phyloP scores from a whole-genome alignment of 1,140 invertebrate genomes.

The Eciton burchellii region DNA sequence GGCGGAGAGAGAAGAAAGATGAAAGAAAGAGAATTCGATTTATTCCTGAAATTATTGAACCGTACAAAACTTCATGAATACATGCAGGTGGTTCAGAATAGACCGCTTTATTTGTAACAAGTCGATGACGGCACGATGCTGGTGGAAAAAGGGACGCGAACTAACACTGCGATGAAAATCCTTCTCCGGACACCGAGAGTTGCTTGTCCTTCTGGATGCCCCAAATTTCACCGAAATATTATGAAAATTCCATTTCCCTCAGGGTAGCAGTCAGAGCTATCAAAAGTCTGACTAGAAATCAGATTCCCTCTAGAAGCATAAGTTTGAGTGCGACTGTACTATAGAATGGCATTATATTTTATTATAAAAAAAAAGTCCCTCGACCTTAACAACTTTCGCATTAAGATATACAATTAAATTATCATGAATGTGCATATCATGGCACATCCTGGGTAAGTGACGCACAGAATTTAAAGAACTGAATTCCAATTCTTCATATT shows the following conservation, averaged over 20 bases:
- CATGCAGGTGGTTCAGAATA: conserved; percentile 40
- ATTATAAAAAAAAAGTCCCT: conserved; percentile 44
- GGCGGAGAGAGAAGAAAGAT: background rate
- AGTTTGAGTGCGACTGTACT: no score
- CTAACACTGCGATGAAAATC: conserved; percentile 27
- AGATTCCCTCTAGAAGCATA: no score
- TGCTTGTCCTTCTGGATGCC: conserved; percentile 38
- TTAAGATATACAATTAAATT: conserved; percentile 60
- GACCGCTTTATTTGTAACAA: conserved; percentile 29
- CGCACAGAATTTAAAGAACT: background rate
- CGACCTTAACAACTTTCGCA: conserved; percentile 47
- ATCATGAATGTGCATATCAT: conserved; percentile 3
- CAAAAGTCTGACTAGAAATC: no score
- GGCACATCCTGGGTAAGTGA: background rate
- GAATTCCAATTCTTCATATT: no score
- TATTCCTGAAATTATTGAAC: conserved; percentile 30
- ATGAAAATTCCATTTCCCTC: no score
- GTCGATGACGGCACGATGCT: background rate
- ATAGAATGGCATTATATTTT: no score
- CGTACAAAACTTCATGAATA: conserved; percentile 53
- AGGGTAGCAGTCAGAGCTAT: no score
- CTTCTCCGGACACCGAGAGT: background rate
- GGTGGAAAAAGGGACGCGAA: background rate
- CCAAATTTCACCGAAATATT: conserved; percentile 56
- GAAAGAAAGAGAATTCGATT: background rate